Evolutionary conservation across 2,113 vertebrate species (phyloP), one percentile per base, ranked within the genome.

Genomic region (Gorsachius goisagi): DNA sequence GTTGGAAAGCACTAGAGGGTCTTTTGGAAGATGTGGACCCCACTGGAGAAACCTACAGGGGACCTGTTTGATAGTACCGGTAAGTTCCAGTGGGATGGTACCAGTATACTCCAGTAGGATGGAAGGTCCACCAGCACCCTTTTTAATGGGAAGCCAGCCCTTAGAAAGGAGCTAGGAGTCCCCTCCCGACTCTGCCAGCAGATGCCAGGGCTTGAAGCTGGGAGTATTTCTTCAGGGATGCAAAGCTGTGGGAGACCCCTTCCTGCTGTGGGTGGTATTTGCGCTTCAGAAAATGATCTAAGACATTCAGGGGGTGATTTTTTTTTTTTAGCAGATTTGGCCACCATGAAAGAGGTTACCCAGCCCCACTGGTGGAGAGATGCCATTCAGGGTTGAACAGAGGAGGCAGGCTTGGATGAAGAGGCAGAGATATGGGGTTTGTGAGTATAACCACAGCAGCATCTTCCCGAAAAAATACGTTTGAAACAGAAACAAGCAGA

Each of bases 311-410:
- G 67, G 41, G 0, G 1, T 2, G 5, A 33, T 22, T 21, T 58
- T 55, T 15, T 27, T 75, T 39, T 15, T 27, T 76, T 39, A 83
- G 33, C 59, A 59, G 32, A 37, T 85, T 82, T 66, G 73, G 66
- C 56, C 67, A 78, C 30, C 15, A 1, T 32, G 37, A 18, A 2
- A 52, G 49, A 82, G 71, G 89, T 79, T 66, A 68, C 39, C 28
- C 35, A 39, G 47, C 15, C 49, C 64, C 35, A n/a, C 11, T 1
- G 14, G 37, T 20, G 20, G 50, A 47, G 28, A 74, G 56, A 23
- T n/a, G 66, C 22, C 56, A 30, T 32, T 35, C 41, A 19, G 59
- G 0, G 0, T 6, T 33, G 23, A 74, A 12, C 17, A 52, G 56
- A 72, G 55, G 55, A 60, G 53, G 68, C 35, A 39, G 71, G 39